Evolutionary conservation across 2,113 vertebrate genomes (phyloP), one percentile per base, ranked within the genome.

Genomic region (Edolisoma coerulescens): DNA sequence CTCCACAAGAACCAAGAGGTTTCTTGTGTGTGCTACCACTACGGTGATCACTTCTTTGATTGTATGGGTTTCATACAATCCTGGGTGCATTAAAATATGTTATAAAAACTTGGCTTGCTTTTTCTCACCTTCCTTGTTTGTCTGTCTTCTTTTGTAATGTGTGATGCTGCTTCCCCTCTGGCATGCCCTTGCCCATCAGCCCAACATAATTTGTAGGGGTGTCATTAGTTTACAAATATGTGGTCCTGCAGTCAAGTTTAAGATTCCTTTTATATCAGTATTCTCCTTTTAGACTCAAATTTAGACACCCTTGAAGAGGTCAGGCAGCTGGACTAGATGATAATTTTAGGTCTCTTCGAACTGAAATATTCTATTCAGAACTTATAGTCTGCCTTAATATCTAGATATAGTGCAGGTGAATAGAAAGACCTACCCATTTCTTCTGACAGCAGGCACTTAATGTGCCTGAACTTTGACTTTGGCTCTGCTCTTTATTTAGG

Each of bases 401-500:
- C 26, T 88, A 20, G n/a, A 18, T 80, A 30, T 63, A 3, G 1
- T 74, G 54, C 61, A 83, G 20, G 17, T 52, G 42, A 41, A 16
- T 13, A 89, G 39, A 56, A 90, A 65, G 42, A 63, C n/a, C 37
- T 85, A 52, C 45, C 9, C 2, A 3, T 67, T 93, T 90, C 42
- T 77, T 84, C 42, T 35, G 70, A 68, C 63, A 54, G 12, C 39
- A 54, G n/a, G 41, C 59, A 28, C 21, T 77, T 65, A 56, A 24
- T 64, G 30, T 77, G 37, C 49, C 42, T 95, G 95, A 92, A 92
- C 96, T 97, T 95, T 95, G 92, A 59, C 75, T 90, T 80, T 30
- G 35, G 27, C 45, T 90, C 45, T 87, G 73, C 13, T 33, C 47
- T 84, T 80, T 83, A n/a, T 59, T 56, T 67, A 74, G 60, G 91